Evolutionary conservation across 1,140 invertebrate genomes (phyloP), one percentile per base, ranked within the genome.

Genomic region (Acromyrmex heyeri): DNA sequence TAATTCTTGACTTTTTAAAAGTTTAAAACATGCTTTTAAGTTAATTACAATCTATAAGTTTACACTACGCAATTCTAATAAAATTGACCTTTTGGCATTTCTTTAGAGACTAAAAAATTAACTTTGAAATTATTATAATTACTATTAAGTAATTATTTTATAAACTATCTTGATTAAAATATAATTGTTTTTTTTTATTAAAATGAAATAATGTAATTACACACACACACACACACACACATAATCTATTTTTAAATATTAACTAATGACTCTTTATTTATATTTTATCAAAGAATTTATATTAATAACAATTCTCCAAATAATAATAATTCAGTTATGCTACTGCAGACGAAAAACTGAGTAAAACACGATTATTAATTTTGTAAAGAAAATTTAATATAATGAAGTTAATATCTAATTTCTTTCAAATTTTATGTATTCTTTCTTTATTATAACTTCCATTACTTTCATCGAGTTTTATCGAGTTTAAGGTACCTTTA

Each of bases 361-460:
- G 2, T 44, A 10, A 59, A 6, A 38, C 2, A 27, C 12, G 6
- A 38, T 75, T 59, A 24, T 34, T 59, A 59, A 12, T 24, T n/a
- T 38, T 1, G 0, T 59, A 57, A 57, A 21, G 12, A 7, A 34
- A 38, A n/a, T 21, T 75, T 21, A 30, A 18, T 27, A 5, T 3
- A 18, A 34, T 30, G 0, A 73, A 73, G n/a, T 73, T 30, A 21
- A 75, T 57, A 16, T 57, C 5, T 21, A 38, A 38, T 16, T 38
- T 73, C 30, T 2, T 75, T 18, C 1, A 57, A 16, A 38, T 59
- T 18, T 76, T 59, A 27, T 73, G 55, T 76, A 61, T 76, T 38
- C 4, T 44, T 76, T 38, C 4, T 44, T 10, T 24, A 18, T 24
- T 38, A 24, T 44, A 76, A 44, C 14, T 59, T 38, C 8, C 3